These are phyloP conservation scores for Trachops cirrhosus DNA, from an alignment of 2,797 vertebrate genomes.

Conservation along the genomic window DNA sequence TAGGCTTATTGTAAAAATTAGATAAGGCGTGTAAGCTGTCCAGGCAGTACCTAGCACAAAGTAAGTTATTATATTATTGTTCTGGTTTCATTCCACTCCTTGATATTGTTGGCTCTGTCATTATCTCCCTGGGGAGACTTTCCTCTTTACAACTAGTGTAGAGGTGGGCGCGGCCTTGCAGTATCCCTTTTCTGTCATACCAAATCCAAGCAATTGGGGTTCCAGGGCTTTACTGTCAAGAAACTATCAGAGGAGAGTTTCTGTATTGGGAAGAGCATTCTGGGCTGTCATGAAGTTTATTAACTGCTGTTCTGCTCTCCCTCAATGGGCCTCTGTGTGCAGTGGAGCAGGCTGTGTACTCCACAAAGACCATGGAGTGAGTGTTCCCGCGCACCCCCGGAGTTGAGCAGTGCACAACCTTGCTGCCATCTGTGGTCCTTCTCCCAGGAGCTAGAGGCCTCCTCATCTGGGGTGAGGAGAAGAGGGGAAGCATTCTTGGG, in stretches of 20 bases:
- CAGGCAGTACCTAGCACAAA: background rate
- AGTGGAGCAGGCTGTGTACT: background rate
- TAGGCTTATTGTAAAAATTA: background rate
- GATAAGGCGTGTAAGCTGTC: background rate
- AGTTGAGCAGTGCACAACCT: background rate
- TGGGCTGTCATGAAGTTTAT: background rate
- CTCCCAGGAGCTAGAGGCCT: background rate
- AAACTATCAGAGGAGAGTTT: background rate
- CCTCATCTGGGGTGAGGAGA: background rate
- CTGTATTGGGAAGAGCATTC: background rate
- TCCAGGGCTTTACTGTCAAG: background rate
- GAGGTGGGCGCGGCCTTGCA: background rate
- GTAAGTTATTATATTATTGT: background rate
- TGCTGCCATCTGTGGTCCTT: background rate
- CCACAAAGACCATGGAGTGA: fast-evolving
- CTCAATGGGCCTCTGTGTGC: background rate
- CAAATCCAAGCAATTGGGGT: background rate
- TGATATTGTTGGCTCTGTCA: background rate
- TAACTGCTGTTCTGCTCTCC: background rate
- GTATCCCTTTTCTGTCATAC: background rate
- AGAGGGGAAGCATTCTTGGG: background rate
- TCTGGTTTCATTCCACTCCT: background rate
- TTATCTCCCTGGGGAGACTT: background rate
- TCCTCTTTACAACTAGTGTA: background rate
- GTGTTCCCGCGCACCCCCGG: too few relatives aligned